A percentile compares a stretch with the other conserved stretches of the same genome.
Conservation (phyloP, 2,888 invertebrate species). For the Dyspetes luteomarginatus region DNA sequence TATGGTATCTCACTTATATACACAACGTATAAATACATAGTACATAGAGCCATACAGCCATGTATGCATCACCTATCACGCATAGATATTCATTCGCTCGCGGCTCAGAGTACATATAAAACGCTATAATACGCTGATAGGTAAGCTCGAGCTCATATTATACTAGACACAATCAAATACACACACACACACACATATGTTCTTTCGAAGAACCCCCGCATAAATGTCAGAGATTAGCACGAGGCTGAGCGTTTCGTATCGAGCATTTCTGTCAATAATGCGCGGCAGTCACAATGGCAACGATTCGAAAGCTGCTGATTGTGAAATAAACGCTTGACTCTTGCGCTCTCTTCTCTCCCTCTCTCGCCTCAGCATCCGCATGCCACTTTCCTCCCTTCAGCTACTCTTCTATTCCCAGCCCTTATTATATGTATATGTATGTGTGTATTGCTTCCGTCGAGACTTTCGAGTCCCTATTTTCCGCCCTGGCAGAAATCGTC, state of each 20-base stretch:
- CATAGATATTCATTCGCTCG: conserved; percentile 62
- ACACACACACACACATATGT: conserved; percentile 43
- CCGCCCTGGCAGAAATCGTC: conserved; percentile 48
- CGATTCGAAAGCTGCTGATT: conserved; percentile 81
- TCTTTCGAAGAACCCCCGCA: conserved; percentile 73
- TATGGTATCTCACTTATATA: conserved; percentile 58
- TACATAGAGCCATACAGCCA: too few species aligned
- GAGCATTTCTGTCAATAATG: conserved; percentile 82
- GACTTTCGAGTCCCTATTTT: conserved; percentile 56
- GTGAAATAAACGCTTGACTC: conserved; percentile 79
- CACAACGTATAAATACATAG: conserved; percentile 39
- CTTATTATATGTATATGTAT: background rate
- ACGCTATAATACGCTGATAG: conserved; percentile 41
- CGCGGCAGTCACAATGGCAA: conserved; percentile 76
- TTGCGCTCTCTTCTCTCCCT: conserved; percentile 50
- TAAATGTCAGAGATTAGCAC: conserved; percentile 81
- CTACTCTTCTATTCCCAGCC: conserved; percentile 44
- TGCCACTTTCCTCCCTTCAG: conserved; percentile 36
- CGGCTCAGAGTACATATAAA: conserved; percentile 39
- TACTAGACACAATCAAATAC: conserved; percentile 42
- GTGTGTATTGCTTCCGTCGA: conserved; percentile 15
- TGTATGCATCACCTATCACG: conserved; percentile 31
- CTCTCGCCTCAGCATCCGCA: conserved; percentile 47
- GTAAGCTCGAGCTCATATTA: conserved; percentile 26
- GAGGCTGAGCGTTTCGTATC: conserved; percentile 78